Evolutionary conservation across 2,113 vertebrate species (phyloP), one percentile per base, ranked within the genome.

Genomic region (Ceyx margarethae): DNA sequence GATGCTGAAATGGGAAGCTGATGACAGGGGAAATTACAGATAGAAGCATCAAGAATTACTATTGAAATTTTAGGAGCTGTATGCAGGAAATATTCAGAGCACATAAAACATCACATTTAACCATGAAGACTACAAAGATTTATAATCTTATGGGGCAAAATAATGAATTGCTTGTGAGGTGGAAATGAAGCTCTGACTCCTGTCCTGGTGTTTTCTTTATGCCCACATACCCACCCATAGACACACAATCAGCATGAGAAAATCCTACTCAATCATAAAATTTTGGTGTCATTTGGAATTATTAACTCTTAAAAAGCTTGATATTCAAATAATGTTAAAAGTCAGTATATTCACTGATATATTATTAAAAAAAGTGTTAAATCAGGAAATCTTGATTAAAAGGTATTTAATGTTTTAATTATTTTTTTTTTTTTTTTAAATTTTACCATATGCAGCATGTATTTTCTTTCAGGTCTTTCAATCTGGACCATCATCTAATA

Each of bases 91-190:
- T 31, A 83, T 37, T 80, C 57, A 77, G 88, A 80, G 31, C 42
- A 77, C 40, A 56, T 56, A 31, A 56, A 56, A 56, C 29, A 74
- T 83, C 60, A 35, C 60, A 71, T 74, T 94, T 93, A 93, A 89
- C 48, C 31, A 43, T 64, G 65, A 94, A 78, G 61, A 62, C 12
- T 67, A 43, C 33, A 48, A 81, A 62, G 28, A 40, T 74, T 88
- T 74, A 64, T 29, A 43, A 74, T 31, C 11, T 85, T 29, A 22
- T 40, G 22, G 51, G 51, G 8, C 9, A 88, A 61, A 77, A 19
- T 26, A 2, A 3, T 53, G 51, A 81, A 72, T 10, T 84, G 26
- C 69, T 61, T 86, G 17, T 56, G n/a, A 91, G 50, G 21, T 75
- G 35, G 33, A 37, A 91, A 82, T 31, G 46, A 82, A 85, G 42